Conservation (phyloP, 2,888 invertebrate genomes). For the Nephrocerus scutellatus region DNA sequence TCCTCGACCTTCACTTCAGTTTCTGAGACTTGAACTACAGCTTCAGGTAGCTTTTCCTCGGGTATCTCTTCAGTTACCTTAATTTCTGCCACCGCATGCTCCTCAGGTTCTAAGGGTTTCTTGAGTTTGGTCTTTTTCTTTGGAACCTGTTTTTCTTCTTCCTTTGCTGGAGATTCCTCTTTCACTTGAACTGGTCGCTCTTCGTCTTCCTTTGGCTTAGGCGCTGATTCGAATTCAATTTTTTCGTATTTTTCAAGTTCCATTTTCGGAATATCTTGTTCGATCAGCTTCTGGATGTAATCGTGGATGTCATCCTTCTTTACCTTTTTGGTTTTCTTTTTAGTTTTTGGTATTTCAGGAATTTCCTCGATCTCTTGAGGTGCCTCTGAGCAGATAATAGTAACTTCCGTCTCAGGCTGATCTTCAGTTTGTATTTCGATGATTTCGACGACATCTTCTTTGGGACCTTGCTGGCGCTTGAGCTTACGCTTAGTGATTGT, state of each 20-base stretch:
- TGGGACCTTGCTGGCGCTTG: slow-evolving; percentile 43
- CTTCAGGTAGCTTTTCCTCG: slow-evolving; percentile 24
- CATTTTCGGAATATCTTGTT: slow-evolving; percentile 36
- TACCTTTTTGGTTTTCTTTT: slow-evolving; percentile 38
- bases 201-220: slow-evolving; percentile 28
- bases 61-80: slow-evolving; percentile 28
- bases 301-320: slow-evolving; percentile 39
- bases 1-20: slow-evolving; percentile 33
- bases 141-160: slow-evolving; percentile 35
- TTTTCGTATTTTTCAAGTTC: slow-evolving; percentile 46
- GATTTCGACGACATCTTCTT: slow-evolving; percentile 44
- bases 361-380: slow-evolving; percentile 37
- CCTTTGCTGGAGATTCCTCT: slow-evolving; percentile 32
- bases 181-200: slow-evolving; percentile 21
- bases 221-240: slow-evolving; percentile 36
- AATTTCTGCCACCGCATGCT: slow-evolving; percentile 27
- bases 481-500: slow-evolving; percentile 46
- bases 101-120: slow-evolving; percentile 20
- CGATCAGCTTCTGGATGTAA: slow-evolving; percentile 37
- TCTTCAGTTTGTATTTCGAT: slow-evolving; percentile 40
- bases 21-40: slow-evolving; percentile 34
- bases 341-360: slow-evolving; percentile 34
- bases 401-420: slow-evolving; percentile 39
- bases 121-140: slow-evolving; percentile 29
- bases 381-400: slow-evolving; percentile 27